phyloP scores from a whole-genome alignment of 2,113 vertebrate genomes.

The Brachyhypopomus occidentalis region DNA sequence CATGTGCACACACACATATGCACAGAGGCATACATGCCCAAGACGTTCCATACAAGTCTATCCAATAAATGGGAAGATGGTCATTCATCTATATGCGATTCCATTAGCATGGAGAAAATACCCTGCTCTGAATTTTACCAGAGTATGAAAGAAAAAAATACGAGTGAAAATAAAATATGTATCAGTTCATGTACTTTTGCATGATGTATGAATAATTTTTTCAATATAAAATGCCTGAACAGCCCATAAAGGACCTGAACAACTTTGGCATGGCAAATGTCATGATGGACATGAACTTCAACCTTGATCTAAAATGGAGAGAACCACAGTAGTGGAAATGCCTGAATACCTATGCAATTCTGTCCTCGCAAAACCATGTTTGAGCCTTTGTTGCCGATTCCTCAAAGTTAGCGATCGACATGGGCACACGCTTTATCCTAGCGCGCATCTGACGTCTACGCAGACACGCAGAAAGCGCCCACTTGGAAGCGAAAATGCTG shows the following conservation, averaged over 20 bases:
- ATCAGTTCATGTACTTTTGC: not conserved
- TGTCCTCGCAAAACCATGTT: constrained; percentile 31
- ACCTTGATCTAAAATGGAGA: constrained; percentile 6
- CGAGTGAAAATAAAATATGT: not conserved
- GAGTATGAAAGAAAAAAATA: not conserved
- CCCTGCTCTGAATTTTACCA: not conserved
- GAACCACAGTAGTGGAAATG: not conserved
- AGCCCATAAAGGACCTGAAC: too few species aligned
- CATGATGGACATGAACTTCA: not conserved
- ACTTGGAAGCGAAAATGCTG: constrained; percentile 1
- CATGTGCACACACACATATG: constrained; percentile 21
- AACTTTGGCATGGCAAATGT: not conserved
- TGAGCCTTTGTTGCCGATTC: constrained; percentile 4
- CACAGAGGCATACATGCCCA: constrained; percentile 2
- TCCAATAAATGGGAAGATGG: not conserved
- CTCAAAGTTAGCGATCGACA: constrained; percentile 32
- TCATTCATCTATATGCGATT: constrained; percentile 45
- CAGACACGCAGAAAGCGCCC: constrained; percentile 12
- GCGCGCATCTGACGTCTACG: constrained; percentile 19
- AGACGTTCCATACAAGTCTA: too few species aligned
- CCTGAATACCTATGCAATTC: constrained; percentile 59
- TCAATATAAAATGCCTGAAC: not conserved
- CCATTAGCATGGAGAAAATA: not conserved
- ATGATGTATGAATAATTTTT: not conserved
- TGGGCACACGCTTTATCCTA: not conserved